phyloP scores from a whole-genome alignment of 92 coral and sea anemone species.

The Hydrozoanthus gracilis region DNA sequence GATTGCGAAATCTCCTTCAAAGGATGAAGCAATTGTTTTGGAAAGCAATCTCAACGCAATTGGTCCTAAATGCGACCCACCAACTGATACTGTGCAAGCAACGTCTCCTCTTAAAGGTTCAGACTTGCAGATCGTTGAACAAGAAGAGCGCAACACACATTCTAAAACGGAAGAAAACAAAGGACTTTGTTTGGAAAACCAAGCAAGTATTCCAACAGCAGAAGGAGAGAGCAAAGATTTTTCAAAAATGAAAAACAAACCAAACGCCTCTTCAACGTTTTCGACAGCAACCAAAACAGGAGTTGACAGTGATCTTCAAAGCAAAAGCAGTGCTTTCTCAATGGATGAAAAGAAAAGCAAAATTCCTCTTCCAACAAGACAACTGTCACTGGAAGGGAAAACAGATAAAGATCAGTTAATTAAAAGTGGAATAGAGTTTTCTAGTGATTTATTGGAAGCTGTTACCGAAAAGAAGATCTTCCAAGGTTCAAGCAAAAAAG shows the following conservation, averaged over 20 bases:
- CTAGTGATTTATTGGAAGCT: too few species aligned
- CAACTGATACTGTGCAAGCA: background rate
- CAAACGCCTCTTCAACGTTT: background rate
- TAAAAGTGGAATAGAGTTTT: too few species aligned
- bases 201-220: background rate
- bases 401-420: too few species aligned
- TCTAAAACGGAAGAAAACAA: background rate
- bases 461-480: too few species aligned
- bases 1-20: background rate
- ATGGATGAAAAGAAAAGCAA: slow-evolving; percentile 22
- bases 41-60: background rate
- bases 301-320: background rate
- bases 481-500: too few species aligned
- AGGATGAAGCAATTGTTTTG: background rate
- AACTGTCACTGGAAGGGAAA: too few species aligned
- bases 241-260: background rate
- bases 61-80: background rate
- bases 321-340: background rate
- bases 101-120: background rate
- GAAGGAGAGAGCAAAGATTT: background rate
- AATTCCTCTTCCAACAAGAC: slow-evolving; percentile 15
- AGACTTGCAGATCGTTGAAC: background rate
- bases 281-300: background rate
- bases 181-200: background rate
- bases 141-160: background rate